Base-by-base conservation (phyloP, 2,797 vertebrate genomes). In the Phalloptychus januarius region DNA sequence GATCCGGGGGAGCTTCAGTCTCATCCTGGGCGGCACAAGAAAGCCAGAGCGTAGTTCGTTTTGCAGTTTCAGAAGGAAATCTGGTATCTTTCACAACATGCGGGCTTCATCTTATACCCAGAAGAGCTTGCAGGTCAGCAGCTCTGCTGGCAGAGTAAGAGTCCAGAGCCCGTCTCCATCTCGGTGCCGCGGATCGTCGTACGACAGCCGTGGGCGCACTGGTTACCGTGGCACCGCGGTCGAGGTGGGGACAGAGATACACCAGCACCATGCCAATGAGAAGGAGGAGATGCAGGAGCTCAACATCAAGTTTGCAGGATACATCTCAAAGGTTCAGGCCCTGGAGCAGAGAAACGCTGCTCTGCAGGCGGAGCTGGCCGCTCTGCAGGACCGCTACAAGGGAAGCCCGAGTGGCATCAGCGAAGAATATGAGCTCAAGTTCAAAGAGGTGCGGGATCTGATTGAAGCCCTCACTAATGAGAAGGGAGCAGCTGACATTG, bases 231-330 rank as follows among this genome's bases (percentile, higher is more conserved):
- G 91, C 75, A 78, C 89, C 7, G 93, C 93, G 0, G n/a, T 95
- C 0, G 93, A 94, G 80, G 4, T 94, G 61, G 93, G 87, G 74
- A 94, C 95, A 0, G 94, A 96, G 92, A 91, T 95, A 81, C 95
- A 96, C 81, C 91, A 95, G 89, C 91, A 94, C 0, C 95, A 95
- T 67, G 88, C 88, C 78, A 95, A 94, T 2, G 96, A 96, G 90
- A 97, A 97, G 80, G 96, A 96, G 85, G 96, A 96, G 86, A 96
- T 96, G 94, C 94, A 96, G 80, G 93, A 96, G 79, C 91, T 96
- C 74, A 95, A 93, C 5, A 91, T 93, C 2, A 94, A 89, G 81
- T 96, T 96, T 45, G 92, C 95, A 0, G 95, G 95, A 72, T 97
- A 97, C 94, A 97, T 95, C 5, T 79, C 82, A 6, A 95, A 95